Conservation (phyloP, 2,113 vertebrate genomes). For the Macaca mulatta region DNA sequence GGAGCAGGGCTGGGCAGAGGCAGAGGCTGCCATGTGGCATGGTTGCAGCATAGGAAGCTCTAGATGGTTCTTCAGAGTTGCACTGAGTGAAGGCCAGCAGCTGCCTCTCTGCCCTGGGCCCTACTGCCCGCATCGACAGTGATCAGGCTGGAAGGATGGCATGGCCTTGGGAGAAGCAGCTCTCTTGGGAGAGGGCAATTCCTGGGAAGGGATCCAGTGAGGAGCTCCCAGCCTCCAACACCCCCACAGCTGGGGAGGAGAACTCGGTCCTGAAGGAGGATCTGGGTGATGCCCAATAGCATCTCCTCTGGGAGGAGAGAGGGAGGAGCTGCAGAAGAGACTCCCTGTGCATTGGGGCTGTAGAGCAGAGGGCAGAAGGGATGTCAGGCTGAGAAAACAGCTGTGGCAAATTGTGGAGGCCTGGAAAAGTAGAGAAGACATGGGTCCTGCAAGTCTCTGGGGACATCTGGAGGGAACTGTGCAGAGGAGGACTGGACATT, state of each 20-base stretch:
- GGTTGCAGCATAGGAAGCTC: neutral
- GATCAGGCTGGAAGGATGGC: neutral
- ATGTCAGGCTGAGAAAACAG: neutral
- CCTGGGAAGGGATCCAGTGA: neutral
- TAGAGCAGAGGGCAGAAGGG: neutral
- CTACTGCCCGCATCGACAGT: neutral
- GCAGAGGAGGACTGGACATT: too few species aligned
- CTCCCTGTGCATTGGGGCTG: rapidly evolving
- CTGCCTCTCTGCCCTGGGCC: neutral
- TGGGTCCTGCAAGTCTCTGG: neutral
- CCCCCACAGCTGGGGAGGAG: rapidly evolving
- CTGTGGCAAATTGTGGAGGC: neutral
- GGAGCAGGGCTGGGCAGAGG: neutral
- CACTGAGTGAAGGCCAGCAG: neutral
- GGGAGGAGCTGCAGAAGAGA: neutral
- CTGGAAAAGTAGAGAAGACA: neutral
- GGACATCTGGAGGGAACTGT: rapidly evolving
- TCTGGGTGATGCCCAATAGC: too few species aligned
- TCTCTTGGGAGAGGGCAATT: neutral
- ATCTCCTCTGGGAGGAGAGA: rapidly evolving
- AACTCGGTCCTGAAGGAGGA: neutral
- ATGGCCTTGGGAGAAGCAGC: neutral
- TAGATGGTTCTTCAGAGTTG: neutral
- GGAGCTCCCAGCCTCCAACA: neutral
- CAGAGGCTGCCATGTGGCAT: rapidly evolving